These are phyloP conservation scores for Polyergus mexicanus DNA, from an alignment of 1,140 invertebrate genomes.

Conservation along the genomic window DNA sequence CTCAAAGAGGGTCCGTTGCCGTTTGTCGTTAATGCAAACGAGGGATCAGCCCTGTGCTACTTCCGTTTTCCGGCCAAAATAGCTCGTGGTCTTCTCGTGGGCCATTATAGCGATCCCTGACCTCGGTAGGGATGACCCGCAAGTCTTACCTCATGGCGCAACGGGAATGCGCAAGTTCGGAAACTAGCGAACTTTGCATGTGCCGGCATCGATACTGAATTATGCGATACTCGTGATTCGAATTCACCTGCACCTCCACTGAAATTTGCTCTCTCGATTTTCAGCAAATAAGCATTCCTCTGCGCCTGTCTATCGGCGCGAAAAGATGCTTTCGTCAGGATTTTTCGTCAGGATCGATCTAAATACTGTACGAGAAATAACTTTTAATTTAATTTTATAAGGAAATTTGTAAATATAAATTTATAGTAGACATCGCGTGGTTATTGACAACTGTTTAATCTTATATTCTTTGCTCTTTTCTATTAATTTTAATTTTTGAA, in stretches of 20 bases:
- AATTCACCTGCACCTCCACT: slow-evolving; percentile 23
- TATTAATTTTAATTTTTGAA: no score
- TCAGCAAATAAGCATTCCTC: not conserved
- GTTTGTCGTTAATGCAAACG: slow-evolving; percentile 71
- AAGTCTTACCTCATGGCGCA: not conserved
- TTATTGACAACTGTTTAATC: no score
- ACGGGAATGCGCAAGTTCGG: slow-evolving; percentile 25
- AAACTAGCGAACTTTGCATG: slow-evolving; percentile 54
- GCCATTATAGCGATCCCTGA: not conserved
- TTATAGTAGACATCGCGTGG: no score
- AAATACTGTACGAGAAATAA: no score
- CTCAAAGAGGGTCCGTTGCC: slow-evolving; percentile 65
- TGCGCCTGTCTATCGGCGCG: not conserved
- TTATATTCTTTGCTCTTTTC: no score
- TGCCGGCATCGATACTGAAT: slow-evolving; percentile 64
- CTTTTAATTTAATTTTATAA: no score
- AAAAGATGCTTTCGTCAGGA: not conserved
- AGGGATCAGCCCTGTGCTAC: slow-evolving; percentile 56
- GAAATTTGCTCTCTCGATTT: slow-evolving; percentile 25
- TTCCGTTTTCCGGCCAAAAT: slow-evolving; percentile 60
- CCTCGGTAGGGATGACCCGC: slow-evolving; percentile 15
- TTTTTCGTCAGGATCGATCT: no score
- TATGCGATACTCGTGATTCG: slow-evolving; percentile 66
- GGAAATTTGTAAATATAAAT: no score
- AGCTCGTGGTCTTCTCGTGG: slow-evolving; percentile 32